Percentiles rank a stretch among this genome's conserved stretches.
These are phyloP conservation scores for Limenitis camilla DNA, from an alignment of 2,888 invertebrate species.

Conservation along the genomic window DNA sequence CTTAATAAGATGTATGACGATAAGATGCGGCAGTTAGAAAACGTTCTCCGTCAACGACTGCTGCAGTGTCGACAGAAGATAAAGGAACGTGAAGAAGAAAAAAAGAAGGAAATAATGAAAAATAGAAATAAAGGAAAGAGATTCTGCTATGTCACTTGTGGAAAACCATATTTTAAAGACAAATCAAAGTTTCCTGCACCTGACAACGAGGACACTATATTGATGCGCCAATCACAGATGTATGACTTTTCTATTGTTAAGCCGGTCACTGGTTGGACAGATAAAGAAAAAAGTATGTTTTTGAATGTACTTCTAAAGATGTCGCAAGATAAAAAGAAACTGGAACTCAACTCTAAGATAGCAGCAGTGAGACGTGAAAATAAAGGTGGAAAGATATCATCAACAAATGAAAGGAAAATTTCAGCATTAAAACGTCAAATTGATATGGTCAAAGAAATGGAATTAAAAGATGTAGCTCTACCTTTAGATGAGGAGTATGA, in stretches of 20 bases:
- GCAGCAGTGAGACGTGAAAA: conserved; percentile 27
- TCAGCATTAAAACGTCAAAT: conserved; percentile 31
- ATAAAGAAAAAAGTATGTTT: conserved; percentile 72
- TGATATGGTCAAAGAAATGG: conserved; percentile 31
- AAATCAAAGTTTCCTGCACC: conserved; percentile 61
- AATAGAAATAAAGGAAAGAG: conserved; percentile 26
- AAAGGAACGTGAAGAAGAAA: conserved; percentile 22
- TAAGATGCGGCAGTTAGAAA: conserved; percentile 44
- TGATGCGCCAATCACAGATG: conserved; percentile 48
- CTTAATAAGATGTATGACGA: conserved; percentile 55
- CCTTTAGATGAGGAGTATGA: conserved; percentile 67
- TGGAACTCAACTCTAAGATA: conserved; percentile 36
- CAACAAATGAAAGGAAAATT: conserved; percentile 27
- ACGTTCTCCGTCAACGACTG: conserved; percentile 39
- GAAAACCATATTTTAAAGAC: conserved; percentile 82
- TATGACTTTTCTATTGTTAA: conserved; percentile 63
- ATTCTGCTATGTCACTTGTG: conserved; percentile 53
- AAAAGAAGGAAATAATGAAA: conserved; percentile 20
- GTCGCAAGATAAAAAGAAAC: conserved; percentile 36
- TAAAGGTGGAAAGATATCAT: neutral
- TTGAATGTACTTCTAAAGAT: conserved; percentile 60
- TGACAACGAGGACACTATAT: conserved; percentile 76
- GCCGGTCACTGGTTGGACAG: conserved; percentile 70
- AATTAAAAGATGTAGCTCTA: conserved; percentile 43
- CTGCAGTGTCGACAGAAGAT: conserved; percentile 50